phyloP scores from a whole-genome alignment of 2,797 vertebrate genomes.

The Urophycis tenuis region DNA sequence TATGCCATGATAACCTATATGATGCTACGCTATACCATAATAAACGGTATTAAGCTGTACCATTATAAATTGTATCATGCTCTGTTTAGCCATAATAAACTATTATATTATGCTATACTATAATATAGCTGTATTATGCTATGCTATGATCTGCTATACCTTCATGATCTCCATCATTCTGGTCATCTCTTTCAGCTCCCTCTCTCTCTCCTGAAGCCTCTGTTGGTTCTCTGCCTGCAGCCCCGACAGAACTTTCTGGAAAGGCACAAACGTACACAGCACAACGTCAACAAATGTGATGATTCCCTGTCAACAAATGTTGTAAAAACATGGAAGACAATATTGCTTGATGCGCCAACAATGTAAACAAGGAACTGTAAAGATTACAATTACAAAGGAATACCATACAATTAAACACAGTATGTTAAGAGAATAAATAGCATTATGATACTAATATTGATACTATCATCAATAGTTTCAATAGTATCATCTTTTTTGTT shows the following conservation, averaged over 20 bases:
- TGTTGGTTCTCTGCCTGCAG: slow-evolving; percentile 61
- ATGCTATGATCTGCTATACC: slow-evolving; percentile 44
- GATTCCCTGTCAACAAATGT: not conserved
- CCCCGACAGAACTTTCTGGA: slow-evolving; percentile 60
- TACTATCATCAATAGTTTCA: not conserved
- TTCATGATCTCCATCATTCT: slow-evolving; percentile 66
- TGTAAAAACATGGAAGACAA: too few relatives aligned
- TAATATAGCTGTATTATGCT: not conserved
- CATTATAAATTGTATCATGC: not conserved
- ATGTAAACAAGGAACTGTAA: too few relatives aligned
- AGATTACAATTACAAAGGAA: too few relatives aligned
- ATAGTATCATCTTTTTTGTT: not conserved
- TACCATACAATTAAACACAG: too few relatives aligned
- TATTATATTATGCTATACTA: not conserved
- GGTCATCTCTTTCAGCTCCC: slow-evolving; percentile 71
- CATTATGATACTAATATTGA: not conserved
- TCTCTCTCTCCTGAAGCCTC: slow-evolving; percentile 66
- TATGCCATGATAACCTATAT: not conserved
- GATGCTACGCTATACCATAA: too few relatives aligned
- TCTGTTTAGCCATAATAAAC: not conserved
- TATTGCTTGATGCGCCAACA: too few relatives aligned
- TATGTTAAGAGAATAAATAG: too few relatives aligned
- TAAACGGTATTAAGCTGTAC: not conserved
- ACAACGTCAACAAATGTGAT: not conserved
- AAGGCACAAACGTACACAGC: not conserved